Conservation (phyloP, 2,888 invertebrate species). For the Hemicrepidius hirtus region DNA sequence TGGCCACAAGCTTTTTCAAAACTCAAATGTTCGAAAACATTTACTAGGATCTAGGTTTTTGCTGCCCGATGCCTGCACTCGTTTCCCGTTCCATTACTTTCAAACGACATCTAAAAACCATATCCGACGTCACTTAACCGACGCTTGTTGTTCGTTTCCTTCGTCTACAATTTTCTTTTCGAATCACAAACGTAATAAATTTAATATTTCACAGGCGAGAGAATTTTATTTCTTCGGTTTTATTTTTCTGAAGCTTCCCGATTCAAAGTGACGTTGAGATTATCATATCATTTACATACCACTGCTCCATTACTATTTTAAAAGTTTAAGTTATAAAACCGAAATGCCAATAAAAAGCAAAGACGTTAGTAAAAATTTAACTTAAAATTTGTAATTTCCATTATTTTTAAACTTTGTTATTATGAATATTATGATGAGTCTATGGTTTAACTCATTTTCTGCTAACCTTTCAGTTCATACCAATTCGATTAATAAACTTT, state of each 20-base stretch:
- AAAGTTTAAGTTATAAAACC: too few relatives aligned
- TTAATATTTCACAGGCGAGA: slow-evolving; percentile 24
- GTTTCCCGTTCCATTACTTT: slow-evolving; percentile 21
- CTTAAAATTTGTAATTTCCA: too few relatives aligned
- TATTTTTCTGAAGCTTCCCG: slow-evolving; percentile 1
- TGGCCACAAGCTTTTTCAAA: not conserved
- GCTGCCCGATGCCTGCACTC: slow-evolving; percentile 15
- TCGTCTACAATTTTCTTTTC: slow-evolving; percentile 15
- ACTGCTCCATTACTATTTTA: too few relatives aligned
- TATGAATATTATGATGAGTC: too few relatives aligned
- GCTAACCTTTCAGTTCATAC: too few relatives aligned
- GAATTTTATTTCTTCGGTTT: slow-evolving; percentile 1
- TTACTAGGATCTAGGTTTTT: slow-evolving; percentile 16
- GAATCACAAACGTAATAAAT: slow-evolving; percentile 28
- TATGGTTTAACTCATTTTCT: too few relatives aligned
- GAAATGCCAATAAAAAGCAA: too few relatives aligned
- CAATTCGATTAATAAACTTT: too few relatives aligned
- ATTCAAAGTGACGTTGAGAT: slow-evolving; percentile 13
- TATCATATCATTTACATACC: too few relatives aligned
- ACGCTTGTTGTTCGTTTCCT: slow-evolving; percentile 20
- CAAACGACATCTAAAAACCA: slow-evolving; percentile 10
- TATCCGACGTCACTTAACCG: slow-evolving; percentile 13
- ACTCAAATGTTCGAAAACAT: slow-evolving; percentile 6
- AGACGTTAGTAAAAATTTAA: not conserved
- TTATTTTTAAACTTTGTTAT: too few relatives aligned